Evolutionary conservation across 1,140 invertebrate genomes (phyloP).

Genomic region (Telenomus remus): DNA sequence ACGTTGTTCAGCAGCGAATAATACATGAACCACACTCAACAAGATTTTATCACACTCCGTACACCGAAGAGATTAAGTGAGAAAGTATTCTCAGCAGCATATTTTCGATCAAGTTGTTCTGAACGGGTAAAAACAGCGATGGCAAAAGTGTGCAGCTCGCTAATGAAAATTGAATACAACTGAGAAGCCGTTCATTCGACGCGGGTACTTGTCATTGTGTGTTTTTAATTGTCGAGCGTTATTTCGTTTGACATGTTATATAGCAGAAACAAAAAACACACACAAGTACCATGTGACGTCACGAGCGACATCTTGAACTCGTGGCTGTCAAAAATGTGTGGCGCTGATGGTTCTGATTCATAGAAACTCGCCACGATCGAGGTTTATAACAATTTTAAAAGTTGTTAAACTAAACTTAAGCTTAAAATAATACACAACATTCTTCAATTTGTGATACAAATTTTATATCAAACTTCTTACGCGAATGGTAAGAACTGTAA

Average conservation of each 20-base stretch:
- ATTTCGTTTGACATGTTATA: conserved; percentile 7
- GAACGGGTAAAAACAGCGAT: neutral
- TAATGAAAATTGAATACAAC: neutral
- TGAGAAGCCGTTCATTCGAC: neutral
- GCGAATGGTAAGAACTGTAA: neutral
- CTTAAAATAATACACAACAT: no score
- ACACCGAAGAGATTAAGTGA: no score
- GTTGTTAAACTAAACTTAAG: no score
- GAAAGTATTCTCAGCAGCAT: no score
- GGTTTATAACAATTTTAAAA: no score
- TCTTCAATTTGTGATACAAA: no score
- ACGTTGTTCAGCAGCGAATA: neutral
- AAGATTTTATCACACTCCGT: neutral
- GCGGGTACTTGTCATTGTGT: conserved; percentile 10
- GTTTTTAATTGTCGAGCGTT: conserved; percentile 16
- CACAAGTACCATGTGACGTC: conserved; percentile 36
- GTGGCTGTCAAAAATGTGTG: no score
- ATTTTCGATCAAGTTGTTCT: no score
- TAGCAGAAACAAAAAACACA: conserved; percentile 3
- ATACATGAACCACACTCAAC: neutral
- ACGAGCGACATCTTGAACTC: conserved; percentile 32
- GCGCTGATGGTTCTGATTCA: no score
- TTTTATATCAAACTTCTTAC: no score
- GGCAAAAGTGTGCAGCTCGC: neutral
- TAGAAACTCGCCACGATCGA: no score